Evolutionary conservation across 2,888 invertebrate species (phyloP).

Genomic region (Drosophila gaucha): DNA sequence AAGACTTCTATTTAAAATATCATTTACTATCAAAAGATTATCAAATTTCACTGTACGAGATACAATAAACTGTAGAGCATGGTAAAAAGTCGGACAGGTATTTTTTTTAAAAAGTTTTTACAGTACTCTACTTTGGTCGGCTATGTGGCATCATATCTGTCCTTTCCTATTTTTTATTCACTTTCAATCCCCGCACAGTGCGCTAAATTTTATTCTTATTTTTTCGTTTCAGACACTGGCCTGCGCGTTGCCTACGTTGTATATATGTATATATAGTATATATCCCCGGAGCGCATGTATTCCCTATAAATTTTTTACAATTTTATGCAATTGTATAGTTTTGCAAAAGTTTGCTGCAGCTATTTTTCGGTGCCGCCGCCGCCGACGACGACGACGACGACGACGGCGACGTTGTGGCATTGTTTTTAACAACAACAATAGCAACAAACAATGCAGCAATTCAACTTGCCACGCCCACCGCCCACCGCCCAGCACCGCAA

Average conservation of each 20-base stretch:
- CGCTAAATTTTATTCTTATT: constrained; percentile 24
- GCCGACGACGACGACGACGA: constrained; percentile 29
- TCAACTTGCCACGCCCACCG: constrained; percentile 61
- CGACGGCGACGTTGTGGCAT: constrained; percentile 58
- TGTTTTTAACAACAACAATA: constrained; percentile 57
- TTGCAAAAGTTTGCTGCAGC: constrained; percentile 76
- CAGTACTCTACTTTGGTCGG: constrained; percentile 36
- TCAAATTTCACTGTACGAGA: background rate
- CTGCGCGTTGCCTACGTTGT: constrained; percentile 23
- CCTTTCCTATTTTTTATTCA: background rate
- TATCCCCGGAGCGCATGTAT: constrained; percentile 67
- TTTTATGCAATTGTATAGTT: constrained; percentile 81
- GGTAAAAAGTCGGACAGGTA: background rate
- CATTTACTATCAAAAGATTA: background rate
- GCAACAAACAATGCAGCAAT: constrained; percentile 64
- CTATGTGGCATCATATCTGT: constrained; percentile 45
- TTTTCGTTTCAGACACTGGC: constrained; percentile 21
- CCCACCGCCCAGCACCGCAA: constrained; percentile 53
- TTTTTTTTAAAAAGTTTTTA: background rate
- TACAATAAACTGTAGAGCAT: background rate
- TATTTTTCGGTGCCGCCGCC: constrained; percentile 71
- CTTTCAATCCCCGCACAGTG: constrained; percentile 35
- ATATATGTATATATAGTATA: constrained; percentile 7
- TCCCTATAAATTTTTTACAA: constrained; percentile 79
- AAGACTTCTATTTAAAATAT: background rate